Evolutionary conservation across 2,113 vertebrate genomes (phyloP), one percentile per base, ranked within the genome.

Genomic region (Rhadina sibilatrix): DNA sequence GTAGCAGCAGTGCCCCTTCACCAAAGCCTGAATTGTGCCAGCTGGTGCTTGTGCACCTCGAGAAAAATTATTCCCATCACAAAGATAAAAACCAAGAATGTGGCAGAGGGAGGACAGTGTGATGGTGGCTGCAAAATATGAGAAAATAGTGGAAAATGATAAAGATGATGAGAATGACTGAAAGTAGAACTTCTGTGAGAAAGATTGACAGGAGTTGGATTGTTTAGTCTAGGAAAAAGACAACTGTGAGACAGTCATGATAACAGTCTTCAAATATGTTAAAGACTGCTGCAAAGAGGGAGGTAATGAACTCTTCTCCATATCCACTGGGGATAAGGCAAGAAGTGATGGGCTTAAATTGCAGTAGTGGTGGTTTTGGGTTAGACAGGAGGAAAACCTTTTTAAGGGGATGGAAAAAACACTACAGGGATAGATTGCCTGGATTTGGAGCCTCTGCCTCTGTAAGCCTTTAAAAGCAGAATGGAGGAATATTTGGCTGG

Each of bases 221-320:
- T 97, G 94, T 97, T 96, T 96, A 96, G 96, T 97, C 96, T 96
- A 77, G 91, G 68, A 93, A 70, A 94, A 90, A 92, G 89, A 92
- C 94, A 95, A 97, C 93, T 90, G 35, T 92, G 83, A 97, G 93
- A 94, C 90, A 94, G 95, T 81, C 24, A 5, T 92, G 96, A 96
- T 96, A 96, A 95, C 76, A 92, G 86, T 47, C 76, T 89, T 97
- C 86, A 93, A 94, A 70, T 95, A 81, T 89, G 83, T 87, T 86
- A 74, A 83, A 92, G 72, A 66, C 22, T 83, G 68, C 79, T 1
- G 5, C 80, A 89, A 16, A 64, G 59, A 92, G 50, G 59, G 95
- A 95, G 89, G 95, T 95, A 90, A 94, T 94, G 83, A 96, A 93
- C 89, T 94, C 88, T 66, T 93, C 76, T 86, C 3, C 14, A 25